Conservation (phyloP, 1,140 invertebrate genomes). For the Lordiphosa mommai region DNA sequence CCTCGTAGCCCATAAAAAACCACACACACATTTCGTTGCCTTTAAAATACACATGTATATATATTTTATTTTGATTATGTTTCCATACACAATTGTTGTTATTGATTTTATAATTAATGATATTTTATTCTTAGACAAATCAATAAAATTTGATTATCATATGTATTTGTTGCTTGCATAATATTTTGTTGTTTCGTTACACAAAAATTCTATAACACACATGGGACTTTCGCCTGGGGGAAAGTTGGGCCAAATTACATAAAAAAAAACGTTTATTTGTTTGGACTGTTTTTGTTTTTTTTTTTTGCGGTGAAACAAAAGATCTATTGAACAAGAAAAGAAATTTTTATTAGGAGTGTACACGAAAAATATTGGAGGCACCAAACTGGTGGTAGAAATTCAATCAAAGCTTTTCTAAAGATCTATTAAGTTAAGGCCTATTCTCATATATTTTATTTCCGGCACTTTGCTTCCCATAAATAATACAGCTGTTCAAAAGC, state of each 20-base stretch:
- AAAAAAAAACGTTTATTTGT: slow-evolving; percentile 22
- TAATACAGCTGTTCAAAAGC: too few species aligned
- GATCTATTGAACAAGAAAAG: slow-evolving; percentile 24
- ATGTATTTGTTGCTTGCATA: slow-evolving; percentile 14
- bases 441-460: too few species aligned
- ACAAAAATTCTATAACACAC: slow-evolving; percentile 35
- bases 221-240: slow-evolving; percentile 34
- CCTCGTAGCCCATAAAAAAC: too few species aligned
- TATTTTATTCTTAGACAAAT: slow-evolving; percentile 32
- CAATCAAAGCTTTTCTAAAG: too few species aligned
- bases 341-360: too few species aligned
- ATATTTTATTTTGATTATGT: slow-evolving; percentile 73
- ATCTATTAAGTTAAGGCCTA: too few species aligned
- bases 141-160: slow-evolving; percentile 24
- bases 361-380: too few species aligned
- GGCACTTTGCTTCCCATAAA: too few species aligned
- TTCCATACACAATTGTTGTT: slow-evolving; percentile 56
- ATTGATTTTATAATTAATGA: slow-evolving; percentile 42
- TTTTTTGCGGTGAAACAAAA: too few species aligned
- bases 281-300: too few species aligned
- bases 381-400: too few species aligned
- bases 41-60: slow-evolving; percentile 47
- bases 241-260: slow-evolving; percentile 40
- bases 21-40: slow-evolving; percentile 2
- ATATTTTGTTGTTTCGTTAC: too few species aligned